Evolutionary conservation across 2,797 vertebrate species (phyloP).

Genomic region (Hydrolagus colliei): DNA sequence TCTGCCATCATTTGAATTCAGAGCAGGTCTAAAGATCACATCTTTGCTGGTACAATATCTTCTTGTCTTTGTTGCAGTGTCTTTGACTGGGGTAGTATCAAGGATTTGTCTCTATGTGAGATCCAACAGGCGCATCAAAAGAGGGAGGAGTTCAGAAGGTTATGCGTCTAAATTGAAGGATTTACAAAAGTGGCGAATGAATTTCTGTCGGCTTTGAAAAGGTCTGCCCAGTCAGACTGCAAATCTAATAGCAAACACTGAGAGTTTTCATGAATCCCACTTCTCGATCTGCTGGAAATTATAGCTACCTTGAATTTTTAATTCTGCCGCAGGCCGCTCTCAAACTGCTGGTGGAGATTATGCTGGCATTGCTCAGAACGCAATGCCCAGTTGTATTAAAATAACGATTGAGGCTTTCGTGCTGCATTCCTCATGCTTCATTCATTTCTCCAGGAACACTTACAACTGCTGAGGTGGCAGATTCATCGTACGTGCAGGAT

Average conservation of each 20-base stretch:
- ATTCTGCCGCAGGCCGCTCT: neutral
- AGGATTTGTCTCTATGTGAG: too few relatives aligned
- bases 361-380: neutral
- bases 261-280: too few relatives aligned
- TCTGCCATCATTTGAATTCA: too few relatives aligned
- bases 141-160: too few relatives aligned
- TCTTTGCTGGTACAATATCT: too few relatives aligned
- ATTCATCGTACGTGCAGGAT: neutral
- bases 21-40: too few relatives aligned
- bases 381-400: neutral
- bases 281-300: neutral
- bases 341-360: constrained; percentile 2
- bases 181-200: neutral
- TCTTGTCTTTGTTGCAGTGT: too few relatives aligned
- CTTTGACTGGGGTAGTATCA: too few relatives aligned
- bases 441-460: neutral
- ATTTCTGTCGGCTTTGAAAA: neutral
- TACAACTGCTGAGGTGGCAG: neutral
- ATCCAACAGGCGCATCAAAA: too few relatives aligned
- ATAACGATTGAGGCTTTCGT: neutral
- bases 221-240: neutral
- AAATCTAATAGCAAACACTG: too few relatives aligned
- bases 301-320: neutral
- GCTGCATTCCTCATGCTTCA: too few relatives aligned
- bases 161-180: neutral